phyloP scores from a whole-genome alignment of 2,113 vertebrate species.

The Alligator sinensis region DNA sequence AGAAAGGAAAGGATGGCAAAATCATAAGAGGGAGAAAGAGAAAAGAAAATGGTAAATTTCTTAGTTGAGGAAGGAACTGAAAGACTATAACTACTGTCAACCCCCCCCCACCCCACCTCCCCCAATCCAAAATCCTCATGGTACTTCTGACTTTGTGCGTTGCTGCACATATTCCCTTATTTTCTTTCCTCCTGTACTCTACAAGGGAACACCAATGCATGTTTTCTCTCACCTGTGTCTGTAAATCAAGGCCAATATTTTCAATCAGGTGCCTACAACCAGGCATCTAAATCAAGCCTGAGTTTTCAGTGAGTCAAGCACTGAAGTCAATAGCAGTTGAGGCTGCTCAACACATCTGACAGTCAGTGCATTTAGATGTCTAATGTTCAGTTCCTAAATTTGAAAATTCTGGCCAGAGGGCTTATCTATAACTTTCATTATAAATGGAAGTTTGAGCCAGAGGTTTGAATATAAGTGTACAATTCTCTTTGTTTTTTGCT shows the following conservation, averaged over 20 bases:
- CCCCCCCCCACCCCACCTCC: not conserved
- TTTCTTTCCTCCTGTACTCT: constrained; percentile 6
- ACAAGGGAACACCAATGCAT: not conserved
- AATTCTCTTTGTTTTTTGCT: not conserved
- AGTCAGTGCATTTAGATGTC: not conserved
- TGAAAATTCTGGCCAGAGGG: not conserved
- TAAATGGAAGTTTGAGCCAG: not conserved
- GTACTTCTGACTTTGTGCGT: not conserved
- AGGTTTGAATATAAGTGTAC: not conserved
- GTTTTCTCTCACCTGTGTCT: constrained; percentile 61
- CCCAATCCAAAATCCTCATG: not conserved
- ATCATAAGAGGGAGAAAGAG: constrained; percentile 4
- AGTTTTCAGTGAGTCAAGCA: constrained; percentile 44
- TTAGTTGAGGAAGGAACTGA: not conserved
- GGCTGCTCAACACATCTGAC: not conserved
- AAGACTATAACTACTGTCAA: constrained; percentile 7
- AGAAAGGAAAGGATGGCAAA: not conserved
- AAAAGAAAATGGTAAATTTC: not conserved
- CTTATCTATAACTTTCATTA: not conserved
- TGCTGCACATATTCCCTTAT: not conserved
- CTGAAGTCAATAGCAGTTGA: not conserved
- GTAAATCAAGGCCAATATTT: constrained; percentile 61
- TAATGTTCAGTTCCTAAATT: not conserved
- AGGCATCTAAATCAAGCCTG: constrained; percentile 22
- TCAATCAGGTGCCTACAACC: constrained; percentile 68